Conservation (phyloP, 1,140 invertebrate genomes). For the Samia ricini region DNA sequence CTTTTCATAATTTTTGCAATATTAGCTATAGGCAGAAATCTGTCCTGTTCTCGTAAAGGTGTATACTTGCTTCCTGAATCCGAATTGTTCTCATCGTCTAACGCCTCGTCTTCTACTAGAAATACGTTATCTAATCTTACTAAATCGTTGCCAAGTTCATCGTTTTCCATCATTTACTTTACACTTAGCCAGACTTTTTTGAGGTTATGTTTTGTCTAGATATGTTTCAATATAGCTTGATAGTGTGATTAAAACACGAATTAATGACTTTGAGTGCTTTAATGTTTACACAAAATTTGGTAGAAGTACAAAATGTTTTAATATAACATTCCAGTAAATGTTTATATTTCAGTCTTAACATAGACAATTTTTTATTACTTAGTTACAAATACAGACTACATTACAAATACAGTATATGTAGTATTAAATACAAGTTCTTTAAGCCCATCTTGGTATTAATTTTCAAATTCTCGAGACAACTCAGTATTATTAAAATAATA, state of each 20-base stretch:
- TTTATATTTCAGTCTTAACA: no score
- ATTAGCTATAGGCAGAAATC: constrained; percentile 98
- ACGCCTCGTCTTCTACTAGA: constrained; percentile 57
- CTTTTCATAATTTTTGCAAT: constrained; percentile 99
- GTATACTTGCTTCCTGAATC: constrained; percentile 81
- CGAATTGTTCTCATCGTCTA: constrained; percentile 84
- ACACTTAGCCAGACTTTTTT: constrained; percentile 2
- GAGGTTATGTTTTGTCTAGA: constrained; percentile 18
- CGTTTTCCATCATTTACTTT: constrained; percentile 50
- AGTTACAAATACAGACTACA: no score
- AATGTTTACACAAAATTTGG: neutral
- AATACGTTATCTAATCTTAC: constrained; percentile 61
- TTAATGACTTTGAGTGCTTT: neutral
- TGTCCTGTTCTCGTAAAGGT: constrained; percentile 91
- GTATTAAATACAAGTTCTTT: no score
- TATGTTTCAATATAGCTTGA: neutral
- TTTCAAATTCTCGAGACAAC: no score
- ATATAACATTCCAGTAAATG: no score
- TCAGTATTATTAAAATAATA: no score
- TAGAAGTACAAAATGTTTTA: neutral
- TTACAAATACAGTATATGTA: no score
- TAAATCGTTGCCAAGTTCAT: constrained; percentile 61
- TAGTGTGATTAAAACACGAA: neutral
- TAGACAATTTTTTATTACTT: no score
- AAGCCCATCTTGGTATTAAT: no score